phyloP scores from a whole-genome alignment of 2,888 invertebrate genomes.

The Aphidius colemani region DNA sequence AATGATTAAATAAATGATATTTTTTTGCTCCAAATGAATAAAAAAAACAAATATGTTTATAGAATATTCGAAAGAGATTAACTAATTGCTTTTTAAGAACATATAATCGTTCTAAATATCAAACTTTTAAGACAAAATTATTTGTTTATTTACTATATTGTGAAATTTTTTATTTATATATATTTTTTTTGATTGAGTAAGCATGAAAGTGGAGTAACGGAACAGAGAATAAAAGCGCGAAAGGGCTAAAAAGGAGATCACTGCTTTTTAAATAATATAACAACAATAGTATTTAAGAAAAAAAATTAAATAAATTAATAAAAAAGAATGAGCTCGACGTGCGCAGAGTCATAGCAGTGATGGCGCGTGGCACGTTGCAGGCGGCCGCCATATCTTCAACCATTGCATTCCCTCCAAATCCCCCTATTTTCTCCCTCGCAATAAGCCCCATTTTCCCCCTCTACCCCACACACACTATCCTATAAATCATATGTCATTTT shows the following conservation, averaged over 20 bases:
- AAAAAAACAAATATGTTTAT: no score
- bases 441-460: slow-evolving; percentile 16
- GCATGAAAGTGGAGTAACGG: slow-evolving; percentile 47
- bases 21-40: no score
- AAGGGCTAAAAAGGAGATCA: slow-evolving; percentile 15
- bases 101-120: no score
- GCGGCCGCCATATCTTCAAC: slow-evolving; percentile 49
- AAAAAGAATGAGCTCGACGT: slow-evolving; percentile 41
- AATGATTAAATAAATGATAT: not conserved
- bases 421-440: not conserved
- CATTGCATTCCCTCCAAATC: slow-evolving; percentile 19
- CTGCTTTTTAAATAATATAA: no score
- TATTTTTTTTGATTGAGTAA: not conserved
- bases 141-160: not conserved
- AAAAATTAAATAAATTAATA: no score
- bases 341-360: slow-evolving; percentile 47
- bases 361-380: slow-evolving; percentile 56
- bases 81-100: no score
- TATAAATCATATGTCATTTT: slow-evolving; percentile 29
- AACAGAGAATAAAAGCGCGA: slow-evolving; percentile 31
- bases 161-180: slow-evolving; percentile 1
- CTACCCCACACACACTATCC: slow-evolving; percentile 10
- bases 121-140: no score
- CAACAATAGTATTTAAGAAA: no score
- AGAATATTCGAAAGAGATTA: no score